These are phyloP conservation scores for Hoplodrina ambigua DNA, from an alignment of 2,888 invertebrate genomes.

Conservation along the genomic window DNA sequence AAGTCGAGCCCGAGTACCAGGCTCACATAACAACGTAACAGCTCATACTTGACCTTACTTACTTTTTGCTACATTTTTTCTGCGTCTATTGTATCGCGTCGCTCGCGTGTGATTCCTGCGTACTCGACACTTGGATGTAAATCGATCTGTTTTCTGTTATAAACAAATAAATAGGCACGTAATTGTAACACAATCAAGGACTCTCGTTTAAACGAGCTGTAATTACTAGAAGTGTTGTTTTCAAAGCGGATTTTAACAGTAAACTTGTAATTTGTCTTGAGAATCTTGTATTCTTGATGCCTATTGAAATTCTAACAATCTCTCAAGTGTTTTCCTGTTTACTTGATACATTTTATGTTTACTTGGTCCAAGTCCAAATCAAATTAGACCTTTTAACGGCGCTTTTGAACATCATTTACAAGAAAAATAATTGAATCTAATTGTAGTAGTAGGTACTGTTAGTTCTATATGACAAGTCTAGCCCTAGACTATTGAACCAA, in stretches of 20 bases:
- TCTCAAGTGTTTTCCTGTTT: not conserved
- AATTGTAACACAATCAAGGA: not conserved
- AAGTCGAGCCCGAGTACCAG: slow-evolving; percentile 15
- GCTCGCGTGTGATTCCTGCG: slow-evolving; percentile 58
- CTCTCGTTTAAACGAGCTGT: slow-evolving; percentile 10
- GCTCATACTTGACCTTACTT: slow-evolving; percentile 45
- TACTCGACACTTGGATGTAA: slow-evolving; percentile 26
- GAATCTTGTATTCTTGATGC: no score
- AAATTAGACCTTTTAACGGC: no score
- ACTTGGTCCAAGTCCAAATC: not conserved
- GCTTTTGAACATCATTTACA: no score
- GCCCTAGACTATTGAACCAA: no score
- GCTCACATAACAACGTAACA: slow-evolving; percentile 11
- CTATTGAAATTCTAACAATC: not conserved
- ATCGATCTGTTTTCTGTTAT: slow-evolving; percentile 26
- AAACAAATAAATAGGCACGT: not conserved
- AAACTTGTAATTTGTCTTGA: not conserved
- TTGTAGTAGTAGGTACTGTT: no score
- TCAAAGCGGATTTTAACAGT: not conserved
- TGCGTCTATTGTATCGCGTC: slow-evolving; percentile 48
- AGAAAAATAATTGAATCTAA: no score
- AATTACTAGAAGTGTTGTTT: not conserved
- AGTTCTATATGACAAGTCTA: no score
- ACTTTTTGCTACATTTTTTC: slow-evolving; percentile 58
- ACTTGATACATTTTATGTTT: slow-evolving; percentile 2